Evolutionary conservation across 1,140 invertebrate species (phyloP).

Genomic region (Meloidogyne chitwoodi): DNA sequence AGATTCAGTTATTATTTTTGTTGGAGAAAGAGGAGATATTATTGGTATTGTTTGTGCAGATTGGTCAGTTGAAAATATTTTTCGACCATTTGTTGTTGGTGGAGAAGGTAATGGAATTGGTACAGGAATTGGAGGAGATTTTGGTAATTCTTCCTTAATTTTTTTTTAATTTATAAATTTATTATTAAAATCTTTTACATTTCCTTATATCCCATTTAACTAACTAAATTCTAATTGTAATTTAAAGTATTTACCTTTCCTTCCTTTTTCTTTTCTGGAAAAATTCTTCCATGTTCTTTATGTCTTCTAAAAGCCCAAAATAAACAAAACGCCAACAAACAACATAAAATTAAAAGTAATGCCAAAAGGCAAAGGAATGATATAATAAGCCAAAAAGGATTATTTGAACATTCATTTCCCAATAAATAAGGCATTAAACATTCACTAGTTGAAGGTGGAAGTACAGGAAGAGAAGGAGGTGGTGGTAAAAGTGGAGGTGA

Average conservation of each 20-base stretch:
- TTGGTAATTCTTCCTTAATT: not conserved
- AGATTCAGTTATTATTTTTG: not conserved
- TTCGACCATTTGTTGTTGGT: not conserved
- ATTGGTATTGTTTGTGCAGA: not conserved
- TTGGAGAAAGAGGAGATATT: not conserved
- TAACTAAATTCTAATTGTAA: too few relatives aligned
- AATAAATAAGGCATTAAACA: not conserved
- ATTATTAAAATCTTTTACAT: too few relatives aligned
- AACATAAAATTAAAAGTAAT: not conserved
- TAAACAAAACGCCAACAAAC: not conserved
- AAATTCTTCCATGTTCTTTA: not conserved
- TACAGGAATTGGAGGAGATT: not conserved
- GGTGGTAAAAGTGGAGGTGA: not conserved
- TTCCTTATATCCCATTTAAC: too few relatives aligned
- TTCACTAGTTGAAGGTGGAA: not conserved
- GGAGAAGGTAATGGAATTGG: not conserved
- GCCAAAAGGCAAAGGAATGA: not conserved
- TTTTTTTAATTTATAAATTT: too few relatives aligned
- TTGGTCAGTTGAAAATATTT: not conserved
- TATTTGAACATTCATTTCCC: not conserved
- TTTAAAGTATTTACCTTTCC: too few relatives aligned
- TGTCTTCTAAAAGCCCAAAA: not conserved
- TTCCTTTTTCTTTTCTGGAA: not conserved
- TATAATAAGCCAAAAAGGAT: not conserved
- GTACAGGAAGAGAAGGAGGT: not conserved